Evolutionary conservation across 2,113 vertebrate genomes (phyloP).

Genomic region (Thymallus thymallus): DNA sequence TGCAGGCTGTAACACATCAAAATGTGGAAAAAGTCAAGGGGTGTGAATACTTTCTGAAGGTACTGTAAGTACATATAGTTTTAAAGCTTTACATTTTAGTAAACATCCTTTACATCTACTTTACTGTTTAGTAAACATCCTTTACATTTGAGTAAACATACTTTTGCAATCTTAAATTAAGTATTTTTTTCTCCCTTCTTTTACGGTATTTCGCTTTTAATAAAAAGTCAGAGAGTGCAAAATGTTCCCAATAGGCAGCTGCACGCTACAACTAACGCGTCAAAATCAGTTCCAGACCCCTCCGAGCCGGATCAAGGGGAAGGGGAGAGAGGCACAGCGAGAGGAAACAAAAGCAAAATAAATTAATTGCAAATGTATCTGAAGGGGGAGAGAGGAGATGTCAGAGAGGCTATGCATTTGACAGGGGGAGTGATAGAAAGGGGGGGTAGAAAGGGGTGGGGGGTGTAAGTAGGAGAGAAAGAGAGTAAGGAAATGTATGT

Average conservation of each 20-base stretch:
- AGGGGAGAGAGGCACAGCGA: slow-evolving; percentile 37
- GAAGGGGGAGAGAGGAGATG: background rate
- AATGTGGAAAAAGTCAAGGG: slow-evolving; percentile 39
- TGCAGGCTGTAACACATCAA: slow-evolving; percentile 30
- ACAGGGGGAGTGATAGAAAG: background rate
- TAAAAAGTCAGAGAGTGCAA: slow-evolving; percentile 67
- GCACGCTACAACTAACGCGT: slow-evolving; percentile 63
- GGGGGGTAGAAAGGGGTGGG: background rate
- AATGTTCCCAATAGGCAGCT: slow-evolving; percentile 65
- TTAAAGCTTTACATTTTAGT: slow-evolving; percentile 49
- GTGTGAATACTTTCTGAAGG: slow-evolving; percentile 29
- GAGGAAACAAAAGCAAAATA: slow-evolving; percentile 64
- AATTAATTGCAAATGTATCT: slow-evolving; percentile 75
- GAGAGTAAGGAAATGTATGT: too few relatives aligned
- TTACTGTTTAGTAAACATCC: too few relatives aligned
- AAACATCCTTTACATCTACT: too few relatives aligned
- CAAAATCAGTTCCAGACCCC: slow-evolving; percentile 74
- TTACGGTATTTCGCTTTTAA: slow-evolving; percentile 48
- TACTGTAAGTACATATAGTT: slow-evolving; percentile 8
- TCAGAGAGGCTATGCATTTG: slow-evolving; percentile 19
- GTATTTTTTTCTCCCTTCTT: slow-evolving; percentile 8
- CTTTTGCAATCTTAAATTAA: slow-evolving; percentile 43
- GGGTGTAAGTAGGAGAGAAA: background rate
- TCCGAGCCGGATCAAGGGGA: slow-evolving; percentile 59
- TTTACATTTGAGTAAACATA: slow-evolving; percentile 41